Evolutionary conservation across 2,888 invertebrate genomes (phyloP).

Genomic region (Chesias legatella): DNA sequence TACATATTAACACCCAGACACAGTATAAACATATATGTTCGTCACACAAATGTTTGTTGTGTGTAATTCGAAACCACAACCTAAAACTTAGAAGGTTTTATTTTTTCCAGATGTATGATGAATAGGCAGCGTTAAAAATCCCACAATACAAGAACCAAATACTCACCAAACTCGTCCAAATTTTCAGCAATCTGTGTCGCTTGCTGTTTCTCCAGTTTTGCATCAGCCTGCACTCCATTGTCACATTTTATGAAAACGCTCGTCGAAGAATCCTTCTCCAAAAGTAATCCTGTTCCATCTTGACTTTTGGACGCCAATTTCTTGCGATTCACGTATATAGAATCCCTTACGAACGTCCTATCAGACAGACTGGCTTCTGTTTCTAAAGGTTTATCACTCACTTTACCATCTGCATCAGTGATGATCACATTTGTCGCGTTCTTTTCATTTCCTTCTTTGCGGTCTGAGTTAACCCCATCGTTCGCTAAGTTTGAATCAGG

Average conservation of each 20-base stretch:
- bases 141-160: background rate
- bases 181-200: background rate
- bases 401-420: background rate
- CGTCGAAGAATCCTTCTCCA: constrained; percentile 1
- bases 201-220: background rate
- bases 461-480: background rate
- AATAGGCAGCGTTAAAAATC: too few species aligned
- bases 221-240: background rate
- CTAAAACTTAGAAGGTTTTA: too few species aligned
- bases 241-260: background rate
- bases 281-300: background rate
- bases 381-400: background rate
- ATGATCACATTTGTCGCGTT: constrained; percentile 1
- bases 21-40: too few species aligned
- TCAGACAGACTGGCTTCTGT: too few species aligned
- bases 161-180: constrained; percentile 5
- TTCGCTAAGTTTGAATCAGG: too few species aligned
- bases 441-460: background rate
- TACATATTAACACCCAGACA: too few species aligned
- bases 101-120: too few species aligned
- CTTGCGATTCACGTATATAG: constrained; percentile 1
- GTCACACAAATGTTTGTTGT: too few species aligned
- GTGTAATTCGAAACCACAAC: too few species aligned
- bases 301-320: background rate
- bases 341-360: constrained; percentile 1